Conservation (phyloP, 2,797 vertebrate genomes). For the Halcyon smyrnensis region DNA sequence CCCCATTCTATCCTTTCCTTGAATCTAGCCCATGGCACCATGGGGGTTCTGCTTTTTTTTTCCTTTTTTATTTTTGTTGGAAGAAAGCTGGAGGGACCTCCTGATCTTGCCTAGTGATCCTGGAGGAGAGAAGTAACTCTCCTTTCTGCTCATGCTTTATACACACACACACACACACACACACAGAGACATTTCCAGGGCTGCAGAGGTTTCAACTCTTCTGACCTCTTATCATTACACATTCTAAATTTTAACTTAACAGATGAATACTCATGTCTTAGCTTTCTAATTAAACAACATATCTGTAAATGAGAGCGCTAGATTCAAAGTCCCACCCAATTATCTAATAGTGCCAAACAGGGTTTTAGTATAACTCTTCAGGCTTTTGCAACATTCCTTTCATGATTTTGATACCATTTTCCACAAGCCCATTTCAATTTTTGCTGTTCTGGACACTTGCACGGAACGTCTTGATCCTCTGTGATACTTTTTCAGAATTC, state of each 20-base stretch:
- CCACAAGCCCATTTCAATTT: background rate
- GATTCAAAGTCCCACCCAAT: background rate
- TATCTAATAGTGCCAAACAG: background rate
- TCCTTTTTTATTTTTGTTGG: background rate
- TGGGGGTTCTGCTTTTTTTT: background rate
- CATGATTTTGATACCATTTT: background rate
- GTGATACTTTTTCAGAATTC: background rate
- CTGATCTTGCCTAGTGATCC: background rate
- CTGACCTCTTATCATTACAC: background rate
- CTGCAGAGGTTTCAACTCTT: background rate
- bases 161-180: background rate
- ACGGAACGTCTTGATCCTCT: background rate
- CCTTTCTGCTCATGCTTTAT: background rate
- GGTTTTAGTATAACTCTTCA: background rate
- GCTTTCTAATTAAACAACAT: background rate
- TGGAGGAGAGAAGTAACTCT: background rate
- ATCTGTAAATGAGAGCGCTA: background rate
- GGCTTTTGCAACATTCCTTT: background rate
- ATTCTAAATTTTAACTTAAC: background rate
- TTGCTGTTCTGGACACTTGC: background rate
- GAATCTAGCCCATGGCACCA: background rate
- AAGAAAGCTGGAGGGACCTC: background rate
- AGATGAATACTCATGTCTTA: background rate
- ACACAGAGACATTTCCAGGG: background rate
- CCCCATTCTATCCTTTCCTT: background rate